These are phyloP conservation scores for Antidorcas marsupialis DNA, from an alignment of 2,113 vertebrate genomes.

Conservation along the genomic window DNA sequence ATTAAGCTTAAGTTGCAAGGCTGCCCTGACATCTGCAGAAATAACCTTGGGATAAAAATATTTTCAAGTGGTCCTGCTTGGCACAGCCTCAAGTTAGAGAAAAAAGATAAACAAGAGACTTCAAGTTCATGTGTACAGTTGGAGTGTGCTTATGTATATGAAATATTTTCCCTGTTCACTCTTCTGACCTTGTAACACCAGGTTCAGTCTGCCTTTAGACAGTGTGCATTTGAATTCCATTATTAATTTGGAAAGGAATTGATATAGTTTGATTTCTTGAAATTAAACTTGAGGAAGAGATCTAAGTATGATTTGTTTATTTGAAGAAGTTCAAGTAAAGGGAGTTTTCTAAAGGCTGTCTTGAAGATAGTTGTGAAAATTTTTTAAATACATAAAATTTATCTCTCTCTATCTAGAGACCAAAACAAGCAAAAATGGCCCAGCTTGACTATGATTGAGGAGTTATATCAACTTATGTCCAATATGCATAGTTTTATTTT, in stretches of 20 bases:
- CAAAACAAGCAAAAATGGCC: neutral
- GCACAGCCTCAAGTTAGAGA: neutral
- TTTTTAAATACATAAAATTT: neutral
- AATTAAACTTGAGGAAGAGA: neutral
- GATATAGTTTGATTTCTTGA: neutral
- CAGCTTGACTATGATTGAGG: neutral
- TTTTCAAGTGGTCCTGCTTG: neutral
- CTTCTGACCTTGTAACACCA: neutral
- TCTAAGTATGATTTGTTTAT: neutral
- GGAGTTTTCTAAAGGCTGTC: neutral
- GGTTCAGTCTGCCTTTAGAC: neutral
- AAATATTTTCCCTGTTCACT: accelerated
- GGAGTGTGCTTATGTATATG: accelerated
- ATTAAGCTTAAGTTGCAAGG: slow-evolving; percentile 14
- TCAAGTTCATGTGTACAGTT: neutral
- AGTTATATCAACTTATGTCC: neutral
- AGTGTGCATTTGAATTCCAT: neutral
- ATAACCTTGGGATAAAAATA: slow-evolving; percentile 21
- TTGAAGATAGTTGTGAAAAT: neutral
- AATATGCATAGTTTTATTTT: neutral
- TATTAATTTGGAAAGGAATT: neutral
- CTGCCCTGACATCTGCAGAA: slow-evolving; percentile 5
- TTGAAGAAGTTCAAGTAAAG: neutral
- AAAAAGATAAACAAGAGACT: neutral
- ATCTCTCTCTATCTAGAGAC: neutral